phyloP scores from a whole-genome alignment of 2,797 vertebrate genomes.

The Momotus momota region DNA sequence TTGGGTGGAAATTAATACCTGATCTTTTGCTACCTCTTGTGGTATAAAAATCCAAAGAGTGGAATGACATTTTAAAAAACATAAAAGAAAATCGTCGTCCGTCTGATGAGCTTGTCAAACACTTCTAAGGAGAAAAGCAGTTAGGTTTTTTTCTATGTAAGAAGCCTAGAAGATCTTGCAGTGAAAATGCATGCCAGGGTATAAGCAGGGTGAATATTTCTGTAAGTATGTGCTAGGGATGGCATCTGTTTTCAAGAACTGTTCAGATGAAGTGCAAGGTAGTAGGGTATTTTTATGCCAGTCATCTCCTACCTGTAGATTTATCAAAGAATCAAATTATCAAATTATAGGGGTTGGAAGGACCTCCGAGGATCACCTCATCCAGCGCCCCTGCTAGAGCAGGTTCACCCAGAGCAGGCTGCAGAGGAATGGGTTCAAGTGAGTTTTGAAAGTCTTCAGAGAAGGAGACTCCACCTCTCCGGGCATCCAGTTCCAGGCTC shows the following conservation, averaged over 20 bases:
- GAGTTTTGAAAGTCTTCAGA: background rate
- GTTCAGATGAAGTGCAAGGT: background rate
- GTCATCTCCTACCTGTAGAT: background rate
- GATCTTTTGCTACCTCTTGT: conserved; percentile 62
- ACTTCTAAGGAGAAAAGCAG: background rate
- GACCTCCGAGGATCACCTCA: background rate
- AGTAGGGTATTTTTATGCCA: background rate
- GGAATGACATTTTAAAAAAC: background rate
- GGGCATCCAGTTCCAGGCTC: background rate
- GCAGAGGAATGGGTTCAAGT: background rate
- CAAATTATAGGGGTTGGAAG: background rate
- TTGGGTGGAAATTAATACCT: conserved; percentile 49
- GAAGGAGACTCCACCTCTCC: background rate
- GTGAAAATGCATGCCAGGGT: background rate
- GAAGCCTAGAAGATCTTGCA: background rate
- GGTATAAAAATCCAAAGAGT: conserved; percentile 32
- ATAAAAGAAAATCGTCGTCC: conserved; percentile 1
- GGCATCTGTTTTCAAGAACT: background rate
- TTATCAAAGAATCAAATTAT: background rate
- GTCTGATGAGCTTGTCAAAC: background rate
- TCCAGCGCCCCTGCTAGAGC: background rate
- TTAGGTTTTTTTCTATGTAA: background rate
- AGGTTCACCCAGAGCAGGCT: background rate
- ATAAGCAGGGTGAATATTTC: background rate
- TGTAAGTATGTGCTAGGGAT: background rate